Base-by-base conservation (phyloP, 2,888 invertebrate genomes). In the Aleiodes alternator region DNA sequence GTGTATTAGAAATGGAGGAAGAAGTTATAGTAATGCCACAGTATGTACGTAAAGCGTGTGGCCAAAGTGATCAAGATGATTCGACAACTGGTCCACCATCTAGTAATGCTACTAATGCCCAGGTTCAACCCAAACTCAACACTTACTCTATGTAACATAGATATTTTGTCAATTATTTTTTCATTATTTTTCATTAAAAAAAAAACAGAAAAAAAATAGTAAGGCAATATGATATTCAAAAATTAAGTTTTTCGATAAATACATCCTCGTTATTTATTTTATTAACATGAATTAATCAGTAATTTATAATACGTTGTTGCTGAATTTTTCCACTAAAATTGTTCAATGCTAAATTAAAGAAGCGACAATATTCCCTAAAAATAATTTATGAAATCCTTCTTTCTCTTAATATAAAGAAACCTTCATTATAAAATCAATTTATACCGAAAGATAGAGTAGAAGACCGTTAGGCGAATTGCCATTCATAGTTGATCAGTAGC, bases 11-110 rank as follows among this genome's bases (percentile, higher is more conserved):
- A 84, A 98, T 98, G 97, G 98, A 98, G 89, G 96, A 97, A 89
- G 97, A 97, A 87, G 97, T 98, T 82, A 94, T 96, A 90, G 94
- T 97, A 29, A 97, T 97, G 88, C 97, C 97, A 43, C 95, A 96
- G 80, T 94, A 92, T 87, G 92, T 93, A 74, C 92, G 93, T 82
- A 93, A 93, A 89, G 89, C 91, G 14, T 90, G 89, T 78, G 90
- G 90, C 11, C 87, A 88, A 73, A 88, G 84, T 72, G 89, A 89
- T 81, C 89, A 88, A 76, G 89, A 89, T 34, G 89, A 89, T 80
- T 87, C 87, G 77, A 83, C 88, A 59, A 84, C 86, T 38, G 83
- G 85, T 61, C 85, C 87, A 34, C 84, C 85, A 29, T 83, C 87
- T 56, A 86, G 84, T 14, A 88, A 88, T 79, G 87, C 85, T 23